Percentiles rank a stretch among this genome's conserved stretches.
These are phyloP conservation scores for Pristionchus maxplancki DNA, from an alignment of 2,888 invertebrate species.

Conservation along the genomic window DNA sequence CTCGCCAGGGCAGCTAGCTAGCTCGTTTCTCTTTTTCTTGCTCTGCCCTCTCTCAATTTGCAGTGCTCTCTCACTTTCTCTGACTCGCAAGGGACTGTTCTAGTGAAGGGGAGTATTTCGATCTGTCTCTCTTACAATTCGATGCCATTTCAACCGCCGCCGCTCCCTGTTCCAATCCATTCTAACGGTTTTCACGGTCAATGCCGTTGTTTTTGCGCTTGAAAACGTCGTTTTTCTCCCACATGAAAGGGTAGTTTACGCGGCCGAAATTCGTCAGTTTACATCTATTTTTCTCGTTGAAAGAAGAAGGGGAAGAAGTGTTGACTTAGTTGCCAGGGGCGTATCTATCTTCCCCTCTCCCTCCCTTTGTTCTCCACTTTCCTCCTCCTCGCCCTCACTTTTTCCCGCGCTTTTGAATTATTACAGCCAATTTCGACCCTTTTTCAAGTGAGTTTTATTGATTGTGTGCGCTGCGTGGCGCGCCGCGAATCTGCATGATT, in stretches of 20 bases:
- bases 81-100: background rate
- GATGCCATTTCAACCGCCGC: background rate
- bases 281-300: background rate
- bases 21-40: slow-evolving; percentile 12
- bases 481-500: background rate
- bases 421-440: background rate
- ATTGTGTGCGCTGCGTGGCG: background rate
- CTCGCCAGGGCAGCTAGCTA: background rate
- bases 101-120: background rate
- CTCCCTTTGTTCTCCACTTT: background rate
- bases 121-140: background rate
- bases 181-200: slow-evolving; percentile 34
- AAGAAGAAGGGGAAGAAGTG: background rate
- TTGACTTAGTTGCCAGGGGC: slow-evolving; percentile 40
- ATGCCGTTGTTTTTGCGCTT: background rate
- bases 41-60: background rate
- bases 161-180: background rate
- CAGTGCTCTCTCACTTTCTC: background rate
- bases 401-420: slow-evolving; percentile 7
- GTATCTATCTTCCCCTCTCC: background rate
- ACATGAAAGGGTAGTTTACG: background rate
- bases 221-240: background rate
- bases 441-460: background rate
- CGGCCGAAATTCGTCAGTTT: background rate
- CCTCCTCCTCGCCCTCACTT: background rate